These are phyloP conservation scores for Microcebus murinus DNA, from an alignment of 2,113 vertebrate genomes.

Conservation along the genomic window DNA sequence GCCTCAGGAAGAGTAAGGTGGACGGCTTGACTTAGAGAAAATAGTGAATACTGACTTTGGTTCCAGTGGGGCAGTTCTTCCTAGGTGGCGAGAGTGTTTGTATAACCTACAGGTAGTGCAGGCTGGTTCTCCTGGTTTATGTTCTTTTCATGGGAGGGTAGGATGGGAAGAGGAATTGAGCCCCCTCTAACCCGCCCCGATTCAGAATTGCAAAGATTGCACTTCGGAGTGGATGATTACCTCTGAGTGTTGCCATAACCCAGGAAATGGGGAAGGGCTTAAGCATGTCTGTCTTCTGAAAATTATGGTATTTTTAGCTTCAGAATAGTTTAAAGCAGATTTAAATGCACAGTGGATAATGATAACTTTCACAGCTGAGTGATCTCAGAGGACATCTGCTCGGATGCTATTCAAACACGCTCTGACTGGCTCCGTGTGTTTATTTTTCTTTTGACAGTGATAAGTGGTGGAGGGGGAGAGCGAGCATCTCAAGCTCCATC, in stretches of 20 bases:
- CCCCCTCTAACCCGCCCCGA: accelerated
- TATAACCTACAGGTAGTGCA: background rate
- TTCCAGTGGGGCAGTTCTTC: background rate
- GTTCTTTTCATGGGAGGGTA: background rate
- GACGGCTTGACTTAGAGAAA: background rate
- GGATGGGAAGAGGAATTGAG: background rate
- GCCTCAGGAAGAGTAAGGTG: background rate
- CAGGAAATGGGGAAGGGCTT: conserved; percentile 37
- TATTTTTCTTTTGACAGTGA: conserved; percentile 52
- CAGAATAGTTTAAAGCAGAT: conserved; percentile 58
- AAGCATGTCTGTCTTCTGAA: conserved; percentile 38
- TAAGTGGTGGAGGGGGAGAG: background rate
- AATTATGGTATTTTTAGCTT: conserved; percentile 65
- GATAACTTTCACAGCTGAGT: conserved; percentile 72
- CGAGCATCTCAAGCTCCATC: background rate
- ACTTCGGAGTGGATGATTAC: background rate
- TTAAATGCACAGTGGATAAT: conserved; percentile 67
- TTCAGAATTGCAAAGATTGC: background rate
- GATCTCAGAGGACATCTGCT: conserved; percentile 68
- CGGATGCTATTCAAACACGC: conserved; percentile 7
- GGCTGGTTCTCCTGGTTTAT: background rate
- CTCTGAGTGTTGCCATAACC: background rate
- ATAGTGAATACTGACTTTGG: too few species aligned
- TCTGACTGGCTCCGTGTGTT: background rate
- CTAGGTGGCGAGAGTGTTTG: background rate